Evolutionary conservation across 1,140 invertebrate genomes (phyloP).

Genomic region (Trichoplusia ni): DNA sequence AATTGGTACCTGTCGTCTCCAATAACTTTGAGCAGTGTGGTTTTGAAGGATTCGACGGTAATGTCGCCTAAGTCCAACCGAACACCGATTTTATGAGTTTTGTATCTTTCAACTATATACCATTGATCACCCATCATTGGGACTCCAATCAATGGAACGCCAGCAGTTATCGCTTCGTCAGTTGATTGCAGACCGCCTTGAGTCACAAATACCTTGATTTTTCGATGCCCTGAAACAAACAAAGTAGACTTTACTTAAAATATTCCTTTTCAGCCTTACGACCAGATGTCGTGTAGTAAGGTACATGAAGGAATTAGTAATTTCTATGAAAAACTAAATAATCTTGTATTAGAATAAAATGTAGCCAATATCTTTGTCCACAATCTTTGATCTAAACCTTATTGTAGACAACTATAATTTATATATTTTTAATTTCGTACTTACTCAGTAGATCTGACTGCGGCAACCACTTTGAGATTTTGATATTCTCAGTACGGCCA

Average conservation of each 20-base stretch:
- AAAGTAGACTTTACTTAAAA: background rate
- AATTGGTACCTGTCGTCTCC: background rate
- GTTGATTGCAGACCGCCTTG: background rate
- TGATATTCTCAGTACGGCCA: background rate
- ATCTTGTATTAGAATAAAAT: no score
- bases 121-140: background rate
- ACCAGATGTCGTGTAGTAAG: no score
- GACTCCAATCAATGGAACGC: background rate
- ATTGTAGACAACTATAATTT: no score
- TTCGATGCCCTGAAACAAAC: background rate
- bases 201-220: background rate
- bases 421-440: no score
- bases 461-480: slow-evolving; percentile 1
- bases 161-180: background rate
- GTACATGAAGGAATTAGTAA: no score
- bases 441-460: slow-evolving; percentile 2
- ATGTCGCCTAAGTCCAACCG: background rate
- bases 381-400: no score
- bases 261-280: no score
- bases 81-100: background rate
- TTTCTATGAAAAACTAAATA: no score
- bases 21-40: background rate
- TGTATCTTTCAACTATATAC: background rate
- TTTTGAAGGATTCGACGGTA: background rate
- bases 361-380: no score